Conservation (phyloP, 2,113 vertebrate species). For the Bolborhynchus lineola region DNA sequence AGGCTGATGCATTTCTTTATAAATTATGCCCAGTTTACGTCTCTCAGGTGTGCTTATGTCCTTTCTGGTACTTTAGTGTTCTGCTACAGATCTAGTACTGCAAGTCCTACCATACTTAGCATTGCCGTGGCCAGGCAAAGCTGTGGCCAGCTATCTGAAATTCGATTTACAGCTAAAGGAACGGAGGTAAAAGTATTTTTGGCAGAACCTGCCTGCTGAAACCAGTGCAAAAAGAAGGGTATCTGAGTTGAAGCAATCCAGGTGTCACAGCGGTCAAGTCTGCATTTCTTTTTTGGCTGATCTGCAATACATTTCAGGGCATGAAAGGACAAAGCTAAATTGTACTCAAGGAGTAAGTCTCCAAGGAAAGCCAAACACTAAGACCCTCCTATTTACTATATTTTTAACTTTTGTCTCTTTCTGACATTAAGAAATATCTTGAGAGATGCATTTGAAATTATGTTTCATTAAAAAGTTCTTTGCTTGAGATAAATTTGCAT, state of each 20-base stretch:
- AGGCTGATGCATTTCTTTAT: neutral
- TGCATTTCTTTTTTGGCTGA: neutral
- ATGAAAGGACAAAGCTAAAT: neutral
- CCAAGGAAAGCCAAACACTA: neutral
- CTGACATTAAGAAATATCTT: neutral
- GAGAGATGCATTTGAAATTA: neutral
- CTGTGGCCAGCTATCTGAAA: neutral
- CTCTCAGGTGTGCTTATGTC: neutral
- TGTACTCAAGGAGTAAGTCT: neutral
- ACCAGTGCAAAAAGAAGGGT: neutral
- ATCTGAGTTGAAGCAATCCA: neutral
- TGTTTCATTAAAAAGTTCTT: neutral
- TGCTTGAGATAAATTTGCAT: neutral
- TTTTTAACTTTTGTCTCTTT: neutral
- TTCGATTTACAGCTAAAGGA: neutral
- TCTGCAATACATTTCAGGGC: neutral
- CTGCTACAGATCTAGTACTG: neutral
- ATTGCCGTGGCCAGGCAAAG: neutral
- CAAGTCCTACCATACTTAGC: rapidly evolving
- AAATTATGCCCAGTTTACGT: neutral
- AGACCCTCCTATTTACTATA: neutral
- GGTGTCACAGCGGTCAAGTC: neutral
- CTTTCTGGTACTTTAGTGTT: neutral
- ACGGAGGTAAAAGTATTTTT: neutral
- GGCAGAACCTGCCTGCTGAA: neutral